Evolutionary conservation across 2,888 invertebrate genomes (phyloP).

Genomic region (Drosophila monieri): DNA sequence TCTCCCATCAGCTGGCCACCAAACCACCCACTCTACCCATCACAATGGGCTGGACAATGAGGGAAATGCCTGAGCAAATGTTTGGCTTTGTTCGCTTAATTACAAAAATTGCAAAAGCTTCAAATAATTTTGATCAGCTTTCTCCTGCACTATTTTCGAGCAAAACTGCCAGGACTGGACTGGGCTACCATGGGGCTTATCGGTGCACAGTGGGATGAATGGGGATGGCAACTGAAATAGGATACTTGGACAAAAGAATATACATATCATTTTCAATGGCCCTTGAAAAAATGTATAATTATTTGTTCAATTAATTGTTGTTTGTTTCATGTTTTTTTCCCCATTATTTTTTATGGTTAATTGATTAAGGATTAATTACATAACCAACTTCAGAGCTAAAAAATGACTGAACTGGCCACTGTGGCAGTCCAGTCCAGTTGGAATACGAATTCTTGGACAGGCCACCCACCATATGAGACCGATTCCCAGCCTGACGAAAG

Average conservation of each 20-base stretch:
- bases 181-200: neutral
- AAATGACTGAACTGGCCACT: neutral
- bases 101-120: constrained; percentile 60
- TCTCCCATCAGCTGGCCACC: neutral
- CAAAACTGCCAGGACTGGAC: constrained; percentile 1
- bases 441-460: constrained; percentile 22
- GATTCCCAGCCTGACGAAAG: constrained; percentile 38
- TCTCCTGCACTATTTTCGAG: constrained; percentile 23
- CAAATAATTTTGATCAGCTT: constrained; percentile 61
- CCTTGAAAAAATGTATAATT: too few species aligned
- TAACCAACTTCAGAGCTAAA: too few species aligned
- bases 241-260: too few species aligned
- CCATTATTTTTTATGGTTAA: neutral
- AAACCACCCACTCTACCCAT: neutral
- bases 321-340: too few species aligned
- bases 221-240: neutral
- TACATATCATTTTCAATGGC: too few species aligned
- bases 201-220: neutral
- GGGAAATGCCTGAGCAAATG: constrained; percentile 51
- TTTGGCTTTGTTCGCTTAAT: constrained; percentile 60
- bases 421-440: neutral
- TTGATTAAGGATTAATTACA: neutral
- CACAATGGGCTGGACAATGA: constrained; percentile 34
- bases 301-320: too few species aligned
- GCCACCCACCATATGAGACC: constrained; percentile 33